phyloP scores from a whole-genome alignment of 1,140 invertebrate species.

The Grapholita molesta region DNA sequence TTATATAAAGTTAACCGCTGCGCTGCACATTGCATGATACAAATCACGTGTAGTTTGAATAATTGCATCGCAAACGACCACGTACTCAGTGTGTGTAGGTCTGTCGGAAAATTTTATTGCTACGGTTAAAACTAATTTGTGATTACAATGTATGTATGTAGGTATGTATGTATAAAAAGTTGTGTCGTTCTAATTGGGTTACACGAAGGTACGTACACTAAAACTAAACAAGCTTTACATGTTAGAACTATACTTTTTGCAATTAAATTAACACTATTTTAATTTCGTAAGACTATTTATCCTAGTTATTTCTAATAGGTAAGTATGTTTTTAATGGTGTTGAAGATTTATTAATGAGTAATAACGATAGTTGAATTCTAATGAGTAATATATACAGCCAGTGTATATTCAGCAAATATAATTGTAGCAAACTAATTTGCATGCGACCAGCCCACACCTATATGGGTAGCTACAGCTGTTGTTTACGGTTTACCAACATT shows the following conservation, averaged over 20 bases:
- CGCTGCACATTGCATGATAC: neutral
- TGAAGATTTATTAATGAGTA: too few species aligned
- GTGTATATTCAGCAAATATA: slow-evolving; percentile 29
- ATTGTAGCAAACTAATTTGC: slow-evolving; percentile 52
- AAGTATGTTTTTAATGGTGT: too few species aligned
- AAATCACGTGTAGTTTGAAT: slow-evolving; percentile 12
- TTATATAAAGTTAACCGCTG: slow-evolving; percentile 9
- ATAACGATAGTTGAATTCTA: too few species aligned
- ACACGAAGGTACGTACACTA: too few species aligned
- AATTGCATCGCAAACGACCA: slow-evolving; percentile 5
- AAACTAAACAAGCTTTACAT: too few species aligned
- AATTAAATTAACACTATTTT: too few species aligned
- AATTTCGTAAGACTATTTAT: too few species aligned
- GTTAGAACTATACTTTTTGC: neutral
- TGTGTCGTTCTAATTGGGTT: too few species aligned
- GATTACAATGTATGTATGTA: slow-evolving; percentile 3
- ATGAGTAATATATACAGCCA: neutral
- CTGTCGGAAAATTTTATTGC: neutral
- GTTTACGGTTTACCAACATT: slow-evolving; percentile 37
- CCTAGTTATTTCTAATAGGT: too few species aligned
- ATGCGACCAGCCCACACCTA: slow-evolving; percentile 43
- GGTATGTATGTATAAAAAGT: slow-evolving; percentile 4
- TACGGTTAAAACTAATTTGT: neutral
- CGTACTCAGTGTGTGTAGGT: neutral
- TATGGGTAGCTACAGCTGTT: slow-evolving; percentile 56